These are phyloP conservation scores for Cyprinella venusta DNA, from an alignment of 2,797 vertebrate genomes.

Conservation along the genomic window DNA sequence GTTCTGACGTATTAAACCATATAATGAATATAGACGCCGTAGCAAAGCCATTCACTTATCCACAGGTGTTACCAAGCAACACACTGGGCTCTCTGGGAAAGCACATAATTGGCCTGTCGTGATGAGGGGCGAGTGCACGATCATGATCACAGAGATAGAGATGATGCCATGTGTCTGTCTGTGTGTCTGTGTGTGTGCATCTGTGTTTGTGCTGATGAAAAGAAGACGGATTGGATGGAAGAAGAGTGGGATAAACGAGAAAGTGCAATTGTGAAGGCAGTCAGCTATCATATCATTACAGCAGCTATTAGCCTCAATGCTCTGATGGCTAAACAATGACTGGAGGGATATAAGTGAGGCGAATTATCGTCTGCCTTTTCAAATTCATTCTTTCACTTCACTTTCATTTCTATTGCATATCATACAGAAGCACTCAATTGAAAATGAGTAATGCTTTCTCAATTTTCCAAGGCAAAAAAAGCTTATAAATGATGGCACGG, in stretches of 20 bases:
- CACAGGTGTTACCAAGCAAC: constrained; percentile 86
- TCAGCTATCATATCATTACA: constrained; percentile 60
- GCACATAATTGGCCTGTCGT: constrained; percentile 74
- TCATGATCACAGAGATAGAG: constrained; percentile 68
- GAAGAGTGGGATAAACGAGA: constrained; percentile 33
- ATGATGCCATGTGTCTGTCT: constrained; percentile 50
- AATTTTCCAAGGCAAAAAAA: constrained; percentile 25
- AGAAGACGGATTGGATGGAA: constrained; percentile 26
- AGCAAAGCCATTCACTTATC: constrained; percentile 58
- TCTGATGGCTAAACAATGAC: constrained; percentile 52
- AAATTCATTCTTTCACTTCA: constrained; percentile 41
- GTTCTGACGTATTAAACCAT: constrained; percentile 6
- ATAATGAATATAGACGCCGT: constrained; percentile 35
- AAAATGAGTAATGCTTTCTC: constrained; percentile 26
- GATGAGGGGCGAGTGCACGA: constrained; percentile 72
- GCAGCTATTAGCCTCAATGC: constrained; percentile 53
- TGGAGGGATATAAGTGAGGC: constrained; percentile 19
- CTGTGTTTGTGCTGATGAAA: constrained; percentile 45
- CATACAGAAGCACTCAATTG: constrained; percentile 24
- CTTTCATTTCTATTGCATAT: constrained; percentile 16
- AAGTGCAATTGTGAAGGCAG: constrained; percentile 40
- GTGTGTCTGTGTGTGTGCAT: constrained; percentile 43
- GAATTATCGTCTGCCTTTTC: constrained; percentile 42
- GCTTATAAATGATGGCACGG: constrained; percentile 18
- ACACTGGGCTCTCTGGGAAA: constrained; percentile 74